phyloP scores from a whole-genome alignment of 2,888 invertebrate genomes.

The Gasteruption jaculator region DNA sequence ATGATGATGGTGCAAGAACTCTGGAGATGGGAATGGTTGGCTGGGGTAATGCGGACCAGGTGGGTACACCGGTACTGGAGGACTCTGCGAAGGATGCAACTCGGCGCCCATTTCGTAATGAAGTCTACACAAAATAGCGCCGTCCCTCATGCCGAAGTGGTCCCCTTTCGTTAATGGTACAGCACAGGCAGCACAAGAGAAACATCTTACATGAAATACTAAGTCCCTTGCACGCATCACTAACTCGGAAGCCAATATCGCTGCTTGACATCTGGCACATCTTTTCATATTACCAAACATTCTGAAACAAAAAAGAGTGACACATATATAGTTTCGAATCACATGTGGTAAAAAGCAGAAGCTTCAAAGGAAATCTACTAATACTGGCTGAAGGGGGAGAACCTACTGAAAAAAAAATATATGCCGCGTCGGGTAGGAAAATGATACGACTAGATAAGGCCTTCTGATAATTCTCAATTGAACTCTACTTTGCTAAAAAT shows the following conservation, averaged over 20 bases:
- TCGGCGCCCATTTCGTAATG: conserved; percentile 61
- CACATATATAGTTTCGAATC: no score
- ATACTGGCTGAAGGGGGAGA: no score
- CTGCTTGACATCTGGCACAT: conserved; percentile 85
- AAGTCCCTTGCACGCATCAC: conserved; percentile 92
- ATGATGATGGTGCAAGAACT: conserved; percentile 45
- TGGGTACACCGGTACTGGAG: conserved; percentile 47
- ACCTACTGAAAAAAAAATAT: no score
- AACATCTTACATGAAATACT: conserved; percentile 93
- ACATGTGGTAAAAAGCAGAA: no score
- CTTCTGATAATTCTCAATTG: not conserved
- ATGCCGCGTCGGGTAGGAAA: not conserved
- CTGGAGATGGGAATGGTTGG: conserved; percentile 57
- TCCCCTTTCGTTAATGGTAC: conserved; percentile 87
- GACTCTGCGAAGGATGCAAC: conserved; percentile 46
- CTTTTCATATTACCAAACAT: conserved; percentile 80
- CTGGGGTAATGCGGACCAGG: conserved; percentile 54
- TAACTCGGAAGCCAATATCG: conserved; percentile 84
- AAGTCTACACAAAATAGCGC: conserved; percentile 80
- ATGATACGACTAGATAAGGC: not conserved
- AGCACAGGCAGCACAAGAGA: conserved; percentile 87
- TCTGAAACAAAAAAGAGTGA: conserved; percentile 58
- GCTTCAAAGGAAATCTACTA: no score
- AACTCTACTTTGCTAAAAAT: conserved; percentile 6
- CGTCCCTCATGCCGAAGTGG: conserved; percentile 88